Base-by-base conservation (phyloP, 2,888 invertebrate species). In the Artemia sp. region DNA sequence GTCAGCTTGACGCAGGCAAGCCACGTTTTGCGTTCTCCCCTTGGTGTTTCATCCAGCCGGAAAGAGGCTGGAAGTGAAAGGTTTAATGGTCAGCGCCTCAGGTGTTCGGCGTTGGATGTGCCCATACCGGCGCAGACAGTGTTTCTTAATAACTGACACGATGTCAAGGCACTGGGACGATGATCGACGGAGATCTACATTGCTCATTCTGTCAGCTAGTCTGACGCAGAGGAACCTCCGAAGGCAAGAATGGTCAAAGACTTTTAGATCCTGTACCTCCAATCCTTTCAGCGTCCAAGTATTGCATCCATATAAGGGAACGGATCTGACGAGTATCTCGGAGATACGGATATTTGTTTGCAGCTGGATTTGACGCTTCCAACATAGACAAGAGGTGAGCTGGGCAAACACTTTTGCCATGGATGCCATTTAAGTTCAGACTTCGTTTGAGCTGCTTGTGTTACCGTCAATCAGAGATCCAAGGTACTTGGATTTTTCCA, bases 1-100 rank as follows among this genome's bases (percentile, higher is more conserved):
- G n/a, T 53, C 53, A n/a, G n/a, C 53, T 53, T 53, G 53, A 53
- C 53, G 53, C 53, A 53, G 53, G 53, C 53, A n/a, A 53, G 53
- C 53, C 53, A 53, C 11, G 53, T 53, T 53, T 53, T 53, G 53
- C 53, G 53, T 53, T 53, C 11, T n/a, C n/a, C n/a, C 53, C 53
- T 53, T 53, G 53, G 53, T 53, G 53, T 53, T 53, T 11, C 53
- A 12, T 53, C 53, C 53, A 53, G 11, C 53, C 53, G 53, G 53
- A n/a, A 53, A 53, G 53, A 53, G 53, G 53, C 53, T 53, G 53
- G n/a, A 11, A 53, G 53, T 53, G 53, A n/a, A 53, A 53, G 53
- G n/a, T n/a, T 53, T 53, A 11, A 12, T 53, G 53, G 53, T 53
- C 11, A 53, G 53, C n/a, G 53, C 53, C n/a, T 53, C 53, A n/a